Base-by-base conservation (phyloP, 2,888 invertebrate genomes). In the Tipula lateralis region DNA sequence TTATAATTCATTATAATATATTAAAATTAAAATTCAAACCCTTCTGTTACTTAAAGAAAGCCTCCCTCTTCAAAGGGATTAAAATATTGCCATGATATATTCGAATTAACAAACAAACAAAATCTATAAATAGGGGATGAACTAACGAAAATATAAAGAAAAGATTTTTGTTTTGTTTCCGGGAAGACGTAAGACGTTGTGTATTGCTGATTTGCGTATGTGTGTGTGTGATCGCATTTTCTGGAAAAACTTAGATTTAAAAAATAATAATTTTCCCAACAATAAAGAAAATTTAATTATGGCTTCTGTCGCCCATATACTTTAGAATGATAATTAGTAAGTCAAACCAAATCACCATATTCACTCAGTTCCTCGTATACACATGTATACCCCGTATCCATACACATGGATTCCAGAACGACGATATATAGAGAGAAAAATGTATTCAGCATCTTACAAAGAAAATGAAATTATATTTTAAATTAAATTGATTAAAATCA, bases 401-500 rank as follows among this genome's bases (percentile, higher is more conserved):
- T 24, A 66, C 9, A 66, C 24, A 19, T 24, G 24, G 66, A 24
- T 66, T 66, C 66, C 24, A 24, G 24, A 19, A 24, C 24, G 66
- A 66, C 66, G n/a, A n/a, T n/a, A 66, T n/a, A 44, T n/a, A 44
- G 2, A 66, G 9, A 66, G 5, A 66, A 6, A n/a, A 66, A 66
- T 66, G 19, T 66, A n/a, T 66, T 9, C 66, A 66, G 19, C 66
- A 24, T 66, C 24, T 66, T 24, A 24, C 12, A n/a, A 44, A 44
- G 44, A 2, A 44, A 39, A 39, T 2, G 13, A n/a, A 16, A 44
- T n/a, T n/a, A n/a, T 44, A 44, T 66, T 66, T 66, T 24, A 66
- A 66, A 24, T 66, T 66, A 66, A 66, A 66, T 66, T 66, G 66
- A 66, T 66, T 66, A 66, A 66, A 66, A 66, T 66, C 66, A 66